Conservation (phyloP, 2,888 invertebrate genomes). For the Leucophenga montana region DNA sequence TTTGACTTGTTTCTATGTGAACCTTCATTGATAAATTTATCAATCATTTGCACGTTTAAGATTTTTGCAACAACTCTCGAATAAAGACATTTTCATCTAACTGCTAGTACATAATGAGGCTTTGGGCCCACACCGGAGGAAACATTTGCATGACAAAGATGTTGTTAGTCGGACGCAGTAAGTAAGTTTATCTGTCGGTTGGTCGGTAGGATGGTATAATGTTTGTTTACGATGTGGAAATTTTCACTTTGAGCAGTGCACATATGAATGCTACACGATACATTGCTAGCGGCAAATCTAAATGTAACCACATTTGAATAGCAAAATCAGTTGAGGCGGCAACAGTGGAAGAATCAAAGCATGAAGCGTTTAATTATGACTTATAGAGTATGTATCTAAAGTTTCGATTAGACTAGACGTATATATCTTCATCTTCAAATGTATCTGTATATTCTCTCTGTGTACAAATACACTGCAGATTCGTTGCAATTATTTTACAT, state of each 20-base stretch:
- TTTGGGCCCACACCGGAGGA: neutral
- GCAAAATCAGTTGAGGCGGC: neutral
- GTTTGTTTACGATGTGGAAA: neutral
- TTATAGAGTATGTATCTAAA: neutral
- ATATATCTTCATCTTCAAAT: neutral
- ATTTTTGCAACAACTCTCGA: no score
- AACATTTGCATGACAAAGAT: slow-evolving; percentile 19
- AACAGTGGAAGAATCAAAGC: slow-evolving; percentile 2
- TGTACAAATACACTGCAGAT: neutral
- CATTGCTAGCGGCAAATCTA: slow-evolving; percentile 12
- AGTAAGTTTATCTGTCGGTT: no score
- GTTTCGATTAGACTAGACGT: neutral
- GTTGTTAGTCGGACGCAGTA: neutral
- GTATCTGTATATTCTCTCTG: neutral
- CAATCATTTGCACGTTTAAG: no score
- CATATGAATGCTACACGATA: neutral
- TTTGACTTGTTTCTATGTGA: no score
- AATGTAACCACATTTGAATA: slow-evolving; percentile 18
- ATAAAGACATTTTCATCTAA: no score
- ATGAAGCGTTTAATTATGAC: slow-evolving; percentile 22
- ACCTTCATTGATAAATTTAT: no score
- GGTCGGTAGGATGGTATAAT: no score
- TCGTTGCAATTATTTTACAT: neutral
- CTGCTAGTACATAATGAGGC: no score
- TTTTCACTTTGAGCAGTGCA: slow-evolving; percentile 10